Base-by-base conservation (phyloP, 2,888 invertebrate species). In the Sarcophaga variegata region DNA sequence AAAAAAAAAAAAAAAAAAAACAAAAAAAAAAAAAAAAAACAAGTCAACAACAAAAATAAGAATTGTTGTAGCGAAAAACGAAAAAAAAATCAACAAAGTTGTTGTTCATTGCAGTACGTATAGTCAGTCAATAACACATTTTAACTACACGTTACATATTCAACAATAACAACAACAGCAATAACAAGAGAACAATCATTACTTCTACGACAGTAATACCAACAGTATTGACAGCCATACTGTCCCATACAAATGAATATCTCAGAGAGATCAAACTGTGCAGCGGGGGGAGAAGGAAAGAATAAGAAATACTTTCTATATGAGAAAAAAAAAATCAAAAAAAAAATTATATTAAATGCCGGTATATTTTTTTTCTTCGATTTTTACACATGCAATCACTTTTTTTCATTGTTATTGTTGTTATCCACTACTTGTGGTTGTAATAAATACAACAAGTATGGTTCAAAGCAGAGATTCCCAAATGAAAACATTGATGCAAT, bases 121-220 rank as follows among this genome's bases (percentile, higher is more conserved):
- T 37, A 37, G 37, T 37, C 8, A 37, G 59, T 62, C 86, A 86
- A 86, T 80, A 83, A 70, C 76, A 70, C 76, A 79, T 86, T 82
- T 54, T 76, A 74, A 86, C 82, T 64, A 67, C 59, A 67, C 67
- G 75, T 79, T 86, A 77, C 63, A 76, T 17, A 71, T 66, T 64
- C 22, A 70, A 77, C 77, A 77, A 66, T 22, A 76, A 69, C 69
- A 74, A 47, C 70, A 22, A 22, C 22, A 70, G 71, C 77, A 77
- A 66, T 22, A 76, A 69, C 69, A 74, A 47, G 63, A 27, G 22
- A 64, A 22, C 27, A 27, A 27, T 37, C 37, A 37, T 27, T 27
- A 66, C 22, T 66, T 49, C 47, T 49, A 49, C 14, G 49, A 49
- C 49, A 49, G 27, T 1, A 37, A 49, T 14, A 54, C 12, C 54